Evolutionary conservation across 2,888 invertebrate genomes (phyloP), one percentile per base, ranked within the genome.

Genomic region (Archips crataeganus): DNA sequence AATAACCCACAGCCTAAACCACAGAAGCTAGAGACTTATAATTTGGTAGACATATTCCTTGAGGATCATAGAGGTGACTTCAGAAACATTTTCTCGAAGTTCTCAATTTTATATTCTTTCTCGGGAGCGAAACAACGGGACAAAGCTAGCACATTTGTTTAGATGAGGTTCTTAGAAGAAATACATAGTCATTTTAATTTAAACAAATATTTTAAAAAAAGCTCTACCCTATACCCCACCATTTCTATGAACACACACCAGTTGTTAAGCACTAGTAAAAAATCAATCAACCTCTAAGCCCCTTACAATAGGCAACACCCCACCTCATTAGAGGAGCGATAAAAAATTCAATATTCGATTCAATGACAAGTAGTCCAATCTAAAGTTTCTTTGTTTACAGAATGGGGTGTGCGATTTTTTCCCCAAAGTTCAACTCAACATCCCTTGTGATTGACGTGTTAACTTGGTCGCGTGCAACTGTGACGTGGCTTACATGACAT

Each of bases 381-480:
- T 74, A 70, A 69, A 74, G 65, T 74, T 74, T 74, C 74, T 74
- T 74, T 74, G 74, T 74, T 74, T 74, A 65, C 65, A 47, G 65
- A 65, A 69, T 65, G 70, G 74, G 74, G 74, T 74, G 73, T 59
- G 68, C 70, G 69, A 70, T 74, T 74, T 74, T 74, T 74, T 73
- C 69, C 64, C 69, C 32, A 66, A 75, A 67, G 74, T 75, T 75
- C n/a, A 66, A 75, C 70, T 65, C 73, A 61, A 64, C 74, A 51
- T 74, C 68, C 74, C 75, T 61, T 62, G 68, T 77, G 77, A 77
- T 76, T 76, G 77, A 76, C 75, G 77, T 75, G 71, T 75, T 73
- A 77, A 75, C 75, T 70, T 73, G 75, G 57, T 51, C 15, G 65
- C 68, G 67, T 67, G 64, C n/a, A 2, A 39, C 34, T 13, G 57